Evolutionary conservation across 2,888 invertebrate species (phyloP).

Genomic region (Meghimatium bilineatum): DNA sequence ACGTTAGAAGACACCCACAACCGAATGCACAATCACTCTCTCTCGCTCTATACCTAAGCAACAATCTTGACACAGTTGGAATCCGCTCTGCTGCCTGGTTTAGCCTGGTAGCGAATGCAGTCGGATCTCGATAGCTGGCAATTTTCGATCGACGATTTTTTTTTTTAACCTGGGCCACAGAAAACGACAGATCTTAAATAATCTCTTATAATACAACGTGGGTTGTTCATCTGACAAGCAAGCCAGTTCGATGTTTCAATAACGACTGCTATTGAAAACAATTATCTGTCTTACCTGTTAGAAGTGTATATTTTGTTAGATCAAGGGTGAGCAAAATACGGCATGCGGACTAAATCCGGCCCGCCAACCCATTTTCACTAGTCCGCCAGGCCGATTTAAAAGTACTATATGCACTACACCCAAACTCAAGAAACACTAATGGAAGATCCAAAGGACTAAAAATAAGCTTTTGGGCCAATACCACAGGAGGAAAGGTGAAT

Average conservation of each 20-base stretch:
- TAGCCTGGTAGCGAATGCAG: neutral
- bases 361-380: no score
- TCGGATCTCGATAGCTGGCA: neutral
- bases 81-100: neutral
- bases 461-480: no score
- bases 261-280: neutral
- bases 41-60: neutral
- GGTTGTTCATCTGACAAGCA: neutral
- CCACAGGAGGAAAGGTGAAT: no score
- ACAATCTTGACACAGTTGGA: neutral
- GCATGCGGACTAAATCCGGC: no score
- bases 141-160: constrained; percentile 12
- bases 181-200: neutral
- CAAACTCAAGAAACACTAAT: no score
- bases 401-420: no score
- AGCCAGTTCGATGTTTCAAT: neutral
- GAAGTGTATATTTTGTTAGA: no score
- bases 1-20: neutral
- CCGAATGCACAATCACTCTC: neutral
- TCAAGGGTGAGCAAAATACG: no score
- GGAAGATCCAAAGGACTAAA: no score
- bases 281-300: neutral
- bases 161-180: neutral
- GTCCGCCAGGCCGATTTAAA: no score
- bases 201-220: neutral